Evolutionary conservation across 1,140 invertebrate species (phyloP), one percentile per base, ranked within the genome.

Genomic region (Scaptomyza montana): DNA sequence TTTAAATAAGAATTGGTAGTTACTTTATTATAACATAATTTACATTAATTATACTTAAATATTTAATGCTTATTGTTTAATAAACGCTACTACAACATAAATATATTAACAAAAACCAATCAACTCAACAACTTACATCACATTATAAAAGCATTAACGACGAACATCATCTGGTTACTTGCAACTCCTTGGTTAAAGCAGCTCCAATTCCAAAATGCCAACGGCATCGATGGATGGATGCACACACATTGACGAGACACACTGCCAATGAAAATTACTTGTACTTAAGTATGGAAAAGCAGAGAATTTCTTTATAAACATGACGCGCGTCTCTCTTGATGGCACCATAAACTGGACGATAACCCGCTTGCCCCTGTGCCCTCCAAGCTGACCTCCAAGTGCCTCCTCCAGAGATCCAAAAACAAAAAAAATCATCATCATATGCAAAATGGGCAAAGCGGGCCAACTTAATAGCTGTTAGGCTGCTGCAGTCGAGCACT

Each of bases 331-430:
- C 49, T 16, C 41, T 19, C 51, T 36, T 36, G 82, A 87, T 86
- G 82, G 78, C 82, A 86, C 84, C 82, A 86, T 89, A 87, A 86
- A 89, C 71, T 67, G 82, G 72, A 47, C 82, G 82, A 86, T 86
- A 86, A 86, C 82, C 81, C 60, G 80, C 41, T 41, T 63, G 67
- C 28, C 49, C 73, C 43, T 72, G 68, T 57, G 59, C 33, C 6
- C 78, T 74, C 46, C 64, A 61, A 60, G 61, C 49, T 85, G 77
- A 86, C 74, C 80, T 81, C 51, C 53, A 56, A 60, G 10, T 19
- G 39, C 47, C 33, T 36, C 33, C 33, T 36, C 33, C 21, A 39
- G 71, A 47, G 53, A 39, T 41, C 46, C 21, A 25, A 25, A 25
- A 25, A 25, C 43, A 76, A 57, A 78, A 65, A 25, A 25, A 25